phyloP scores from a whole-genome alignment of 2,797 vertebrate species.

The Cyclura pinguis region DNA sequence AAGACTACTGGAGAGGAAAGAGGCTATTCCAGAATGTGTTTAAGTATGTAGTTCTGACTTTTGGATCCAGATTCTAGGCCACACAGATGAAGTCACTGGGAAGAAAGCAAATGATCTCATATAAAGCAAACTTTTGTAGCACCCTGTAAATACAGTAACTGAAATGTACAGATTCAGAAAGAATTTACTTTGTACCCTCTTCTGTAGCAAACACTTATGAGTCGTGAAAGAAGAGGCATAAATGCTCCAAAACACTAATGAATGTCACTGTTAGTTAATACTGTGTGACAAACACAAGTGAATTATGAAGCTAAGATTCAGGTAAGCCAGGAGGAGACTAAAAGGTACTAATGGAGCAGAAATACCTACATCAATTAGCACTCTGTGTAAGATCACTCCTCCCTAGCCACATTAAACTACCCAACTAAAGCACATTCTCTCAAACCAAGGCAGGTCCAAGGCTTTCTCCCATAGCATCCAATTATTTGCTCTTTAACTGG shows the following conservation, averaged over 20 bases:
- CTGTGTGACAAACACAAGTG: background rate
- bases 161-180: background rate
- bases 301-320: background rate
- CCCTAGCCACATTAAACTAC: constrained; percentile 19
- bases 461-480: background rate
- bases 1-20: constrained; percentile 17
- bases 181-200: background rate
- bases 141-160: constrained; percentile 23
- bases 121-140: background rate
- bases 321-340: background rate
- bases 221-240: constrained; percentile 6
- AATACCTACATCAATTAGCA: background rate
- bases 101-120: background rate
- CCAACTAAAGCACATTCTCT: constrained; percentile 29
- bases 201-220: background rate
- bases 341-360: background rate
- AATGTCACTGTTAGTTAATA: background rate
- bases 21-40: background rate
- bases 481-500: constrained; percentile 7
- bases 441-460: constrained; percentile 32
- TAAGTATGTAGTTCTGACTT: background rate
- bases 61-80: background rate
- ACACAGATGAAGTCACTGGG: background rate
- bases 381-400: background rate
- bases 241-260: background rate